Evolutionary conservation across 2,888 invertebrate genomes (phyloP), one percentile per base, ranked within the genome.

Genomic region (Epicampocera succincta): DNA sequence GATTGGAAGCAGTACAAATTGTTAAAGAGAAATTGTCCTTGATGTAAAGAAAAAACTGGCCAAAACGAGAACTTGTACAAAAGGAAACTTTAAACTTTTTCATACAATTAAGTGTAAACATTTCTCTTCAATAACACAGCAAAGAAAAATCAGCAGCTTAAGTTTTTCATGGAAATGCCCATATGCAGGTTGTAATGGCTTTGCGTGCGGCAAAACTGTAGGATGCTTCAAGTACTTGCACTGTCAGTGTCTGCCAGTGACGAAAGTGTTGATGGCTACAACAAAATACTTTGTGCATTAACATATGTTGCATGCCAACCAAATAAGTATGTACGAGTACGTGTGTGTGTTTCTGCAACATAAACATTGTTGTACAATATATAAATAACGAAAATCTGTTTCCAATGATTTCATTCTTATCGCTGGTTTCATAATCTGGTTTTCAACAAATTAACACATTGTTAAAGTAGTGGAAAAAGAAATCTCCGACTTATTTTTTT

Each of bases 211-310:
- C 17, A 40, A 38, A 40, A 48, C n/a, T 38, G 12, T 21, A 12
- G 63, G 66, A 19, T 54, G 54, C 54, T 68, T 11, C 29, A 54
- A 56, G 29, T 54, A 38, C n/a, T 48, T 42, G 12, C 33, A 19
- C 61, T 46, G 15, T 21, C 12, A 15, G 52, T 33, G 4, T 15
- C 17, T 54, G 54, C 66, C 65, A 71, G 72, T 66, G 76, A 72
- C 54, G 66, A 76, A 80, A 71, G 80, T 80, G 80, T 80, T 72
- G 80, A 80, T 61, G 46, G 76, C 69, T 71, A 46, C 29, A 71
- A 76, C 46, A 79, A 15, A 44, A 68, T 4, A 6, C 58, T 46
- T 15, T 58, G 12, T n/a, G 12, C 21, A 38, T 38, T n/a, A 66
- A 38, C 65, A 65, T 60, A 33, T 76, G 58, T 61, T 68, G 61